These are phyloP conservation scores for Pyrrhosoma nymphula DNA, from an alignment of 2,888 invertebrate species.

Conservation along the genomic window DNA sequence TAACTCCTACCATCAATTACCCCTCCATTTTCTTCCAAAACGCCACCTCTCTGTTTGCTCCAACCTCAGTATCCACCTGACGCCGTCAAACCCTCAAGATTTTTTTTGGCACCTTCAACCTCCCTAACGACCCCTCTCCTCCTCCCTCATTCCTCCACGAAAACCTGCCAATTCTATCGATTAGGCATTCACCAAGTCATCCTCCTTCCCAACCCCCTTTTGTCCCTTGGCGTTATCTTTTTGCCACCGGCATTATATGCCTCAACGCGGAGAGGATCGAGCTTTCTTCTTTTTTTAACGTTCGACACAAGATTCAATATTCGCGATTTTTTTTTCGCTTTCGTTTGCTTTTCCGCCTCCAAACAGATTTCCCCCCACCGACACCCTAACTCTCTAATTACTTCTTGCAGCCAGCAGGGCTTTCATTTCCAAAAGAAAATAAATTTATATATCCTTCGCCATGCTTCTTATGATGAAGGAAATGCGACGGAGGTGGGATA, in stretches of 20 bases:
- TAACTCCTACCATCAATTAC: background rate
- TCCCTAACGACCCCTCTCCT: no score
- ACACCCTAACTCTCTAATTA: background rate
- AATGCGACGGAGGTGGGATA: no score
- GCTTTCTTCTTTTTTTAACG: background rate
- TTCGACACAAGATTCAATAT: background rate
- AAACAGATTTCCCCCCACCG: background rate
- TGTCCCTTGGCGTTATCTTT: background rate
- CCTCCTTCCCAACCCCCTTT: background rate
- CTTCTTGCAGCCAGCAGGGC: background rate
- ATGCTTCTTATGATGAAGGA: no score
- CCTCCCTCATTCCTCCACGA: background rate
- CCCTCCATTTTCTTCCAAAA: background rate
- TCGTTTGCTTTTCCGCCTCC: background rate
- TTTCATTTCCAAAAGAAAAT: background rate
- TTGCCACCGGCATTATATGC: background rate
- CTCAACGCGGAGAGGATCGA: background rate
- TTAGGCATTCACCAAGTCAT: background rate
- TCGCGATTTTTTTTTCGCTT: background rate
- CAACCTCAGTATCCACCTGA: background rate
- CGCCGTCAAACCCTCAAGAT: background rate
- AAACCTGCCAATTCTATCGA: constrained; percentile 13
- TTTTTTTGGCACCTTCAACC: background rate
- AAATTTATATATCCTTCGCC: no score
- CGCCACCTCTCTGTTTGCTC: no score